Evolutionary conservation across 2,797 vertebrate genomes (phyloP), one percentile per base, ranked within the genome.

Genomic region (Falco columbarius): DNA sequence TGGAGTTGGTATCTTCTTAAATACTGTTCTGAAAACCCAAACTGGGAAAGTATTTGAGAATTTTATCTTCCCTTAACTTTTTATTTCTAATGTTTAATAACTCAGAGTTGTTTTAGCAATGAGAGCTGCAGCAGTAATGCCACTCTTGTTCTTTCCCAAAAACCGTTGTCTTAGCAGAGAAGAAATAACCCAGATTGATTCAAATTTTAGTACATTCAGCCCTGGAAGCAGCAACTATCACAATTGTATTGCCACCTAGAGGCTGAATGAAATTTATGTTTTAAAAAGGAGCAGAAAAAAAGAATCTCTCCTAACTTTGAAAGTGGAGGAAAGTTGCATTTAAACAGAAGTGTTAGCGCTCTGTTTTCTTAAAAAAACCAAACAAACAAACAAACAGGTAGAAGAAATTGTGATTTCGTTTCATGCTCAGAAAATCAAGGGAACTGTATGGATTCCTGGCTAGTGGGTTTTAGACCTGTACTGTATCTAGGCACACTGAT

Each of bases 161-260:
- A 72, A 12, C n/a, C 46, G 18, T 51, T 1, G 9, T 46, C 42
- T 20, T 30, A 62, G 74, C 34, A 12, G 54, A 46, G 26, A 2
- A 36, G 27, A 61, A 93, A 38, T 13, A 14, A 30, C 4, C 10
- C 34, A 14, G 32, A 40, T 22, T 8, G 51, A 32, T 18, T 89
- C 21, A 40, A 9, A 1, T 32, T 42, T 49, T 10, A 49, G 46
- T 42, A 3, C 40, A 13, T 19, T 32, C 62, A 86, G 40, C 49
- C n/a, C 22, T n/a, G 73, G 62, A 82, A 88, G 71, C 8, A 84
- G 56, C 29, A 10, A 46, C 67, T 92, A 2, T 62, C 63, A 76
- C 81, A 82, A 21, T 85, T 52, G 26, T 77, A 15, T 87, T 62
- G 96, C 97, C 97, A 93, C 76, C 95, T 89, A 71, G 94, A 97